Conservation (phyloP, 1,140 invertebrate species). For the Drosophila gunungcola region DNA sequence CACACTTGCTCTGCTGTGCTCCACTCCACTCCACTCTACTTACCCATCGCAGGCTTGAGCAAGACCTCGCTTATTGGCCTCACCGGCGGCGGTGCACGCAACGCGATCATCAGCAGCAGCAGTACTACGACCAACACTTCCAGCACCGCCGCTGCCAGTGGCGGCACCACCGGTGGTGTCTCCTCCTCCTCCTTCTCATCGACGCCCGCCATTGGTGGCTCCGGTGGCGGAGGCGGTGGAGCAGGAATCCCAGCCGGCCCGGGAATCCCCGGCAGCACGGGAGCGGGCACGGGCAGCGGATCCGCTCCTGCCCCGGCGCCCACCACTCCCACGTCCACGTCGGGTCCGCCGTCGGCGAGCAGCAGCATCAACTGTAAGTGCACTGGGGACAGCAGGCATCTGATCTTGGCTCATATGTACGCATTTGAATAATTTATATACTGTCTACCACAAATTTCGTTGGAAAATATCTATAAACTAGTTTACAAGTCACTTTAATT, state of each 20-base stretch:
- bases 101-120: constrained; percentile 35
- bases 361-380: constrained; percentile 88
- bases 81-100: constrained; percentile 86
- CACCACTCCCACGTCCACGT: constrained; percentile 87
- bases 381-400: not conserved
- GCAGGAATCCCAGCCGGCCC: not conserved
- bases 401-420: not conserved
- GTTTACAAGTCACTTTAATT: too few species aligned
- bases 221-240: constrained; percentile 6
- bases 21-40: constrained; percentile 20
- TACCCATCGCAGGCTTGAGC: constrained; percentile 88
- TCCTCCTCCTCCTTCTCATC: not conserved
- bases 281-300: constrained; percentile 16
- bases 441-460: too few species aligned
- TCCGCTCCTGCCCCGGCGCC: constrained; percentile 85
- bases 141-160: not conserved
- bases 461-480: too few species aligned
- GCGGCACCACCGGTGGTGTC: not conserved
- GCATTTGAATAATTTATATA: not conserved
- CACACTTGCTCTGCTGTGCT: constrained; percentile 61
- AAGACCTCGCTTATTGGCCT: constrained; percentile 91
- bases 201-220: constrained; percentile 5
- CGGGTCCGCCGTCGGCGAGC: constrained; percentile 89
- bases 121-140: not conserved
- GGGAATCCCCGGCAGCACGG: constrained; percentile 71